Evolutionary conservation across 2,888 invertebrate genomes (phyloP).

Genomic region (Lasioglossum zephyrum): DNA sequence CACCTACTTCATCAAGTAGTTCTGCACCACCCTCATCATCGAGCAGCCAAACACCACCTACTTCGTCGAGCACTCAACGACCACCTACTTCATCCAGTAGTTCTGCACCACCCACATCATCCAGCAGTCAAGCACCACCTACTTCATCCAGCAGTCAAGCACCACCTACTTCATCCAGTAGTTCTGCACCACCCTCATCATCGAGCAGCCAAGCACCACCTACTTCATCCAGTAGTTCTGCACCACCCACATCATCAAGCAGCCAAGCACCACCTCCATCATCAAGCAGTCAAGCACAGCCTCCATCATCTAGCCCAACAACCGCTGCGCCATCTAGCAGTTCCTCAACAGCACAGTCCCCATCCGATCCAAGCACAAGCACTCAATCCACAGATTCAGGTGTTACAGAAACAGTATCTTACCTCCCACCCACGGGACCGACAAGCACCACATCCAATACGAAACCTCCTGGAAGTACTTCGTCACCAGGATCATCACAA

Average conservation of each 20-base stretch:
- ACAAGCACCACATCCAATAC: slow-evolving; percentile 7
- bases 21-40: background rate
- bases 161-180: background rate
- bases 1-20: background rate
- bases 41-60: background rate
- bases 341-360: background rate
- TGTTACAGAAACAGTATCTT: slow-evolving; percentile 43
- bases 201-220: too few species aligned
- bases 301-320: background rate
- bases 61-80: background rate
- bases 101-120: background rate
- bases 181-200: background rate
- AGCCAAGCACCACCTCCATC: background rate
- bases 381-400: slow-evolving; percentile 7
- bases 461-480: background rate
- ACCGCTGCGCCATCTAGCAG: background rate
- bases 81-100: background rate
- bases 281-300: background rate
- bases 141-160: background rate
- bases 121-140: background rate
- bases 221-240: background rate
- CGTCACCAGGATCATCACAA: slow-evolving; percentile 29
- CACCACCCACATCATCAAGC: background rate
- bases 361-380: slow-evolving; percentile 1
- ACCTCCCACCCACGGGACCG: slow-evolving; percentile 36